Evolutionary conservation across 2,797 vertebrate species (phyloP), one percentile per base, ranked within the genome.

Genomic region (Melanotaenia maccullochi): DNA sequence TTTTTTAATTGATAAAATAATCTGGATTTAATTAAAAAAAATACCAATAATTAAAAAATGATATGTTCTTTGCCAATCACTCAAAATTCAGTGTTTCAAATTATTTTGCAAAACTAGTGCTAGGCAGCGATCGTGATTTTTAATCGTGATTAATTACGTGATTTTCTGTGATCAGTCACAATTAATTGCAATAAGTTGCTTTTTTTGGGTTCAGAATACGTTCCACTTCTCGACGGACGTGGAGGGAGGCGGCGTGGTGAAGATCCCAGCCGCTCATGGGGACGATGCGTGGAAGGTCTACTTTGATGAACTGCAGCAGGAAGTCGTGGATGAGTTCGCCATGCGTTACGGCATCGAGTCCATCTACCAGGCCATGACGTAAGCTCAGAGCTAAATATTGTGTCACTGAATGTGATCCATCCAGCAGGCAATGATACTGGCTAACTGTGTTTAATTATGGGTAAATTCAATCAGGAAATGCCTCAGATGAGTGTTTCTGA

Each of bases 321-420:
- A 99, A 40, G 94, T 99, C 0, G 97, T 96, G 85, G 97, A 99
- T 36, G 98, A 99, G 91, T 99, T 99, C 55, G 96, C 97, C 56
- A 99, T 99, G 95, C 97, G 97, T 71, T 99, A 98, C 0, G 97
- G 97, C 74, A 93, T 99, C 3, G 97, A 99, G 76, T 96, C 96
- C 40, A 99, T 99, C 85, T 99, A 99, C 90, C 98, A 99, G 88
- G 98, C 97, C 84, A 99, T 99, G 98, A 99, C 96, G 98, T 99
- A 93, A 96, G 97, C 77, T n/a, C n/a, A 30, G 40, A 1, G 7
- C 1, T 20, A 16, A 59, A 60, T 1, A 36, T 20, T 57, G 25
- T 60, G 8, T 35, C 9, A 1, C 30, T 44, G 58, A 30, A 13
- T 25, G 0, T 14, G 52, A 12, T 42, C 30, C 25, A 42, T 11